Evolutionary conservation across 1,140 invertebrate species (phyloP), one percentile per base, ranked within the genome.

Genomic region (Orius insidiosus): DNA sequence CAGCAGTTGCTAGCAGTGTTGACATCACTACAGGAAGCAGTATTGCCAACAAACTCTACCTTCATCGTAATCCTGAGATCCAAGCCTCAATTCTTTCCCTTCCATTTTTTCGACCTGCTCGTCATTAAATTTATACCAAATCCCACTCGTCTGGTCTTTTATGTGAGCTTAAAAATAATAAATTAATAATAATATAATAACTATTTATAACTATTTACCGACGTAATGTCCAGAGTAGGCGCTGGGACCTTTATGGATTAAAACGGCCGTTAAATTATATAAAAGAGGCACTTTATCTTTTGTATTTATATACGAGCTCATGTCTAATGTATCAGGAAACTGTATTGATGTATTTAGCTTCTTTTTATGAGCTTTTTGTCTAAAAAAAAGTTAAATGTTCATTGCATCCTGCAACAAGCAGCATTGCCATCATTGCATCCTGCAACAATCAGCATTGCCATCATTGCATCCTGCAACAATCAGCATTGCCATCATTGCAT

Each of bases 211-310:
- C 54, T 63, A 65, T 57, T 62, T 63, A 52, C 68, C 69, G 52
- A 77, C 70, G 54, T 80, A 81, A 60, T 81, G 78, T n/a, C 78
- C 78, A 37, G 74, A 77, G 54, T 77, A 69, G 6, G 77, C 76
- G 46, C 69, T 75, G 14, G 66, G 64, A 7, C 78, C 78, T 56
- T 71, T 68, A 53, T 80, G 78, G 47, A 77, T 75, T 13, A 81
- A 58, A 49, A 80, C 75, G 6, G 76, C 78, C 32, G 65, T 68
- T 19, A 81, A 61, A 54, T 71, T 67, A 53, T 80, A 80, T n/a
- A 68, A 51, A 32, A 63, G 58, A n/a, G 59, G 58, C 42, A 58
- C 56, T 24, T 54, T 47, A 15, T 40, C 15, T 15, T 42, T 32
- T 11, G 19, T 37, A 24, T 54, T 51, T n/a, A 75, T 53, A 54